A percentile compares a stretch with the other conserved stretches of the same genome.
phyloP scores from a whole-genome alignment of 2,113 vertebrate genomes.

The Campylorhamphus procurvoides region DNA sequence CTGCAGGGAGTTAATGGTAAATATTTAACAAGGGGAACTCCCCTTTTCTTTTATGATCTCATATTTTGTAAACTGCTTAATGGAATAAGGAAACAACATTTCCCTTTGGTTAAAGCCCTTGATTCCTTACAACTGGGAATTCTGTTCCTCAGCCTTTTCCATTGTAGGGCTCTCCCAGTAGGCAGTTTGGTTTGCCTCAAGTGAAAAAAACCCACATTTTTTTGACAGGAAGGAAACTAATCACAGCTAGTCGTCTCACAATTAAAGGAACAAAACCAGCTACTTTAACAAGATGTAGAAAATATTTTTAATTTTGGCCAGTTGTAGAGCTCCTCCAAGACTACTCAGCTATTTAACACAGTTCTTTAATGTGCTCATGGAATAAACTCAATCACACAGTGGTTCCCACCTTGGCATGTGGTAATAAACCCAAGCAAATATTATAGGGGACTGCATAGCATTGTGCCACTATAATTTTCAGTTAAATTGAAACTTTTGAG shows the following conservation, averaged over 20 bases:
- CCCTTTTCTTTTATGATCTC: not conserved
- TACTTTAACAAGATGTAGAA: not conserved
- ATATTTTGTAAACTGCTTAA: conserved; percentile 13
- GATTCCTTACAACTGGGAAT: not conserved
- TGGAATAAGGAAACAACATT: not conserved
- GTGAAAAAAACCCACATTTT: not conserved
- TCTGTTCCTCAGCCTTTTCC: not conserved
- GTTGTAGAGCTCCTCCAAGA: not conserved
- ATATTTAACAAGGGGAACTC: conserved; percentile 2
- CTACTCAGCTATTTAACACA: not conserved
- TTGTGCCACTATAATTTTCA: not conserved
- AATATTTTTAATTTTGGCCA: not conserved
- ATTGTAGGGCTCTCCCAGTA: not conserved
- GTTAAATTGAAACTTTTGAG: not conserved
- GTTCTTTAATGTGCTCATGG: not conserved
- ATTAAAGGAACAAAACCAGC: not conserved
- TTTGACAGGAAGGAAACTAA: not conserved
- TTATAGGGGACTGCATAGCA: not conserved
- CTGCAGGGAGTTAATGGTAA: not conserved
- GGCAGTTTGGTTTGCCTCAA: not conserved
- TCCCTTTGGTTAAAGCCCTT: not conserved
- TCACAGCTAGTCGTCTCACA: not conserved
- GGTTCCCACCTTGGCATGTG: not conserved
- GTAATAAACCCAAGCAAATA: not conserved
- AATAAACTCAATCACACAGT: not conserved